These are phyloP conservation scores for Ctenosaura bakeri DNA, from an alignment of 2,797 vertebrate species.

Conservation along the genomic window DNA sequence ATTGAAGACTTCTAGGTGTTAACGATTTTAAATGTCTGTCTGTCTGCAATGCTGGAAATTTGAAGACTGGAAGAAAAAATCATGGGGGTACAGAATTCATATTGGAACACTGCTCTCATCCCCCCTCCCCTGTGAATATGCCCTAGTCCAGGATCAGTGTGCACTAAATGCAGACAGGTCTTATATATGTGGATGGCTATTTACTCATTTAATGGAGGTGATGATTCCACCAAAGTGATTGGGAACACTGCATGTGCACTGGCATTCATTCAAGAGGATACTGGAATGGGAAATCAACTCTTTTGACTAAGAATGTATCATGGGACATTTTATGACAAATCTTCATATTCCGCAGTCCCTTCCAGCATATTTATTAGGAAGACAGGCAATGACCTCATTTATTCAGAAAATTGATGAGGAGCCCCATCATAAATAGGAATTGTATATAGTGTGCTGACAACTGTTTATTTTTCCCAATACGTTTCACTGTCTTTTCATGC, in stretches of 20 bases:
- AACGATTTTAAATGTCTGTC: too few relatives aligned
- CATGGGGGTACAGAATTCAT: too few relatives aligned
- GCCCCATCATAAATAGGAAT: not conserved
- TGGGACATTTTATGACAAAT: not conserved
- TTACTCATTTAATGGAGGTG: not conserved
- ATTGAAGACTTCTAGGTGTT: too few relatives aligned
- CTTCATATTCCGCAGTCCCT: constrained; percentile 22
- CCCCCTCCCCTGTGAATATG: too few relatives aligned
- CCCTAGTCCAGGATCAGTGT: too few relatives aligned
- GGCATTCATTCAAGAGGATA: not conserved
- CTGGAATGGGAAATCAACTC: not conserved
- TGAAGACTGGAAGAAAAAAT: too few relatives aligned
- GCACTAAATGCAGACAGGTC: not conserved
- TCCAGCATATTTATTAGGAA: constrained; percentile 39
- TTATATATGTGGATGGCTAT: not conserved
- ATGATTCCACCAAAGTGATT: not conserved
- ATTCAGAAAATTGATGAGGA: constrained; percentile 17
- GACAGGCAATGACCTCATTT: not conserved
- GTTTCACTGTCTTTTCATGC: not conserved
- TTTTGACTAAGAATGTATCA: not conserved
- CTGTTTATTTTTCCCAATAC: constrained; percentile 5
- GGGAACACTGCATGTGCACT: not conserved
- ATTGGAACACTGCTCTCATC: too few relatives aligned
- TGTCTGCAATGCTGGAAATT: too few relatives aligned
- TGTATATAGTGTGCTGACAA: not conserved